Evolutionary conservation across 2,113 vertebrate genomes (phyloP), one percentile per base, ranked within the genome.

Genomic region (Platysternon megacephalum): DNA sequence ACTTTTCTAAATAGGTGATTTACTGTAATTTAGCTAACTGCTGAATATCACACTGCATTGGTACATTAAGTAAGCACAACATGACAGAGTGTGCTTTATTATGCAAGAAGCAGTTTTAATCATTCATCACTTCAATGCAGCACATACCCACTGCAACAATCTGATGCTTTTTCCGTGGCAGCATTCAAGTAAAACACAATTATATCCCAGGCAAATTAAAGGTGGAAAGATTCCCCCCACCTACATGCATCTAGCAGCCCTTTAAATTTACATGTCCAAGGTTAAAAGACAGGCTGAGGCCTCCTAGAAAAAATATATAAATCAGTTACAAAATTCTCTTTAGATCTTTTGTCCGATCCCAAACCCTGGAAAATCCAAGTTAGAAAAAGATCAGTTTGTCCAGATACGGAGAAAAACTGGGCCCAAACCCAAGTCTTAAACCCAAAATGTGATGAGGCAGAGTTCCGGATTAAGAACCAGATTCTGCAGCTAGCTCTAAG

Each of bases 1-100:
- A 94, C 85, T 90, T 88, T 76, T 97, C 96, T 92, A 97, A 98
- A 94, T 79, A 91, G 87, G 84, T 88, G 84, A 96, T 97, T 96
- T 96, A 96, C 92, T 17, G 17, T 85, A 95, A 96, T 96, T 94
- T 88, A 97, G 55, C 80, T 92, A 95, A 97, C 91, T 32, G 78
- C 61, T 61, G 53, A 88, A 26, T 56, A 94, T 88, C 82, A 79
- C 56, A 74, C 80, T 82, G 49, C 49, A 53, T 22, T 46, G 89
- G 80, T 93, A 86, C 61, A 84, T 93, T 95, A 94, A 97, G 72
- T 85, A 90, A 95, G 95, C 56, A 48, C 87, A 96, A 93, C 82
- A 72, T 55, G 79, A 95, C 28, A 93, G 81, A 56, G 68, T n/a
- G 83, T 74, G n/a, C 80, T 97, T 97, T 94, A 91, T 91, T 94